Percentiles rank a stretch among this genome's conserved stretches.
phyloP scores from a whole-genome alignment of 2,888 invertebrate species.

The Steromphala cineraria region DNA sequence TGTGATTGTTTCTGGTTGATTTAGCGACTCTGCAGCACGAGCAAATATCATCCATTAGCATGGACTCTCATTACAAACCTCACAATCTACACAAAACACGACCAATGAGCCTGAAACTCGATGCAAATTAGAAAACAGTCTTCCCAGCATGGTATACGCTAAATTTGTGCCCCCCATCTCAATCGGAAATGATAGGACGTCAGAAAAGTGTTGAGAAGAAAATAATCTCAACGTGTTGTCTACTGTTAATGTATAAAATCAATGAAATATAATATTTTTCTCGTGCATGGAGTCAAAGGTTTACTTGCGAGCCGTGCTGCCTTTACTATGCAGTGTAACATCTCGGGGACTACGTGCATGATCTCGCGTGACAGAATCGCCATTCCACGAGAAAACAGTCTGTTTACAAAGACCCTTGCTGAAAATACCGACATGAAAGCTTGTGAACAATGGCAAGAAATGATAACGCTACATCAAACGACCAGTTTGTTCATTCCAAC shows the following conservation, averaged over 20 bases:
- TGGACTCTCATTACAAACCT: slow-evolving; percentile 12
- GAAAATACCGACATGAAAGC: background rate
- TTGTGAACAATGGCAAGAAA: background rate
- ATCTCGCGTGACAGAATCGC: background rate
- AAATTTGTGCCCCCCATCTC: background rate
- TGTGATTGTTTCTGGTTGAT: slow-evolving; percentile 25
- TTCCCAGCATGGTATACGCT: background rate
- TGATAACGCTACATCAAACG: background rate
- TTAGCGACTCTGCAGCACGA: background rate
- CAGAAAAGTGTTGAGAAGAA: slow-evolving; percentile 5
- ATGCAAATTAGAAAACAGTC: slow-evolving; percentile 17
- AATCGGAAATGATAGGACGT: background rate
- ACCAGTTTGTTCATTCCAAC: background rate
- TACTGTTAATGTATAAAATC: slow-evolving; percentile 13
- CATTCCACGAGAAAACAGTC: background rate
- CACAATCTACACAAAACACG: slow-evolving; percentile 15
- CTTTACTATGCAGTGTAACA: background rate
- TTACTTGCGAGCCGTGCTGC: background rate
- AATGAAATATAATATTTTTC: slow-evolving; percentile 16
- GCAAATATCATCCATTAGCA: slow-evolving; percentile 28
- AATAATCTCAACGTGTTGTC: slow-evolving; percentile 3
- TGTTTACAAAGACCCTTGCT: background rate
- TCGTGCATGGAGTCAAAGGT: slow-evolving; percentile 7
- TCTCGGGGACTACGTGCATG: background rate
- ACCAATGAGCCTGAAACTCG: slow-evolving; percentile 5